Conservation (phyloP, 1,140 invertebrate genomes). For the Drosophila albomicans region DNA sequence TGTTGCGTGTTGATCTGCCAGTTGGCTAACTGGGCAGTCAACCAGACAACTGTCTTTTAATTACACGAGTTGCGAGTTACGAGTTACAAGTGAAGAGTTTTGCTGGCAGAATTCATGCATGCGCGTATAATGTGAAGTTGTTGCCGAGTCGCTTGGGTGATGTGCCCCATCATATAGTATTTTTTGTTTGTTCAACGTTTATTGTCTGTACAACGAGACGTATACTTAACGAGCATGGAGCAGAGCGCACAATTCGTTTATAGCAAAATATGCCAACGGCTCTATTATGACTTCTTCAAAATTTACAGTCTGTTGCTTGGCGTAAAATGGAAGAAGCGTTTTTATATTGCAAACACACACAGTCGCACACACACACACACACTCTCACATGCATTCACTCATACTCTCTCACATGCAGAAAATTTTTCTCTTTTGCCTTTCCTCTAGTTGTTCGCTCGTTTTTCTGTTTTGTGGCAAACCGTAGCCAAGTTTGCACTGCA, state of each 20-base stretch:
- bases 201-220: constrained; percentile 68
- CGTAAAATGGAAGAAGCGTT: constrained; percentile 55
- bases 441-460: constrained; percentile 24
- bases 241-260: constrained; percentile 72
- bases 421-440: constrained; percentile 20
- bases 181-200: constrained; percentile 16
- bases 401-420: background rate
- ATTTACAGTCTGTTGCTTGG: constrained; percentile 79
- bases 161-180: background rate
- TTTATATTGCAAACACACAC: constrained; percentile 40
- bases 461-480: constrained; percentile 60
- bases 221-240: constrained; percentile 61
- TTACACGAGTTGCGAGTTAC: constrained; percentile 53
- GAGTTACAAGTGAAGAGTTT: background rate
- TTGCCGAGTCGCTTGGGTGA: background rate
- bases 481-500: constrained; percentile 75
- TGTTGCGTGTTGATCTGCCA: constrained; percentile 15
- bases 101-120: constrained; percentile 39
- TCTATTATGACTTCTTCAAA: constrained; percentile 82
- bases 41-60: constrained; percentile 70
- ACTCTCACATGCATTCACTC: background rate
- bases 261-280: constrained; percentile 81
- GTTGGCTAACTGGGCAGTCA: constrained; percentile 43
- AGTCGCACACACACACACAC: constrained; percentile 9
- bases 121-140: constrained; percentile 51